phyloP scores from a whole-genome alignment of 2,888 invertebrate genomes.

The Lithophane ornitopus region DNA sequence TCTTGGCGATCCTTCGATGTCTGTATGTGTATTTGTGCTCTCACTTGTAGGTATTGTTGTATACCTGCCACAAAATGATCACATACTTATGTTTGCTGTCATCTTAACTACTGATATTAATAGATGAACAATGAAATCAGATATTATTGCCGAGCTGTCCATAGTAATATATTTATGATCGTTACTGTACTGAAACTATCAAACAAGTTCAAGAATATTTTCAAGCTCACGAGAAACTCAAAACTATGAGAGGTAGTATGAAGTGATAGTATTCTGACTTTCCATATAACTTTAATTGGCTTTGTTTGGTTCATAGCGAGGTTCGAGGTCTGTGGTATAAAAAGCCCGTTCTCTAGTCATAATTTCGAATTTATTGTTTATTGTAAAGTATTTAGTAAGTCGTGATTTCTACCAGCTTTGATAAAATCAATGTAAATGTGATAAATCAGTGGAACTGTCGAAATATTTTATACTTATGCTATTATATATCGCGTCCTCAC shows the following conservation, averaged over 20 bases:
- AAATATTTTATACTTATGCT: neutral
- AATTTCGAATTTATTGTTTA: conserved; percentile 5
- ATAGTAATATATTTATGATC: too few species aligned
- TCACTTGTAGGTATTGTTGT: too few species aligned
- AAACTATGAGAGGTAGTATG: neutral
- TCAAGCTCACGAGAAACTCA: neutral
- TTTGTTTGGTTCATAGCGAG: neutral
- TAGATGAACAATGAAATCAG: neutral
- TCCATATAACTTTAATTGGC: neutral
- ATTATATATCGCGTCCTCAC: neutral
- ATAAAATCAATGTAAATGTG: neutral
- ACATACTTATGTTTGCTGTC: too few species aligned
- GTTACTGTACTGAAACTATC: neutral
- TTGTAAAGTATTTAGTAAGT: conserved; percentile 12
- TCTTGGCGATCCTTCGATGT: too few species aligned
- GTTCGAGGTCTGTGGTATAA: neutral
- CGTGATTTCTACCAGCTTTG: neutral
- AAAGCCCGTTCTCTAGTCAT: conserved; percentile 16
- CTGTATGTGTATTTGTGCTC: too few species aligned
- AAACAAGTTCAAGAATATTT: neutral
- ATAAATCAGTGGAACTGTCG: conserved; percentile 5
- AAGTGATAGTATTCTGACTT: neutral
- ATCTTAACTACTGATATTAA: neutral
- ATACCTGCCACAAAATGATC: too few species aligned
- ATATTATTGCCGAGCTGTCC: neutral